A percentile compares a stretch with the other conserved stretches of the same genome.
Conservation (phyloP, 2,888 invertebrate genomes). For the Trachelus troglodyta region DNA sequence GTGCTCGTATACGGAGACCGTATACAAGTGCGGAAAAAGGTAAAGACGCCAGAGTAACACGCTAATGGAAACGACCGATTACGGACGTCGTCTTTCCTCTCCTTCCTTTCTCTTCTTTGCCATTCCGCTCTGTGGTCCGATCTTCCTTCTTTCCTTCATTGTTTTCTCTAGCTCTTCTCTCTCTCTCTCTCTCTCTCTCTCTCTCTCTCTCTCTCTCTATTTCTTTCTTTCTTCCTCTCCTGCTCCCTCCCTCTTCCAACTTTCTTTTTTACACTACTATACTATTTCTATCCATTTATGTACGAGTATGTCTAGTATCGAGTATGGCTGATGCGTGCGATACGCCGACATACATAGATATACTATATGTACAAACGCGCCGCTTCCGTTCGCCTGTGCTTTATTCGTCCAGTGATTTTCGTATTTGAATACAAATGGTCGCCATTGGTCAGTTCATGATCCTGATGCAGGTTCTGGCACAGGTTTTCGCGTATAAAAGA, state of each 20-base stretch:
- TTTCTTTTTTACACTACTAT: not conserved
- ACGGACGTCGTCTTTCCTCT: conserved; percentile 9
- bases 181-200: conserved; percentile 9
- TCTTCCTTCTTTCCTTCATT: conserved; percentile 4
- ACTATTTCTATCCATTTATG: not conserved
- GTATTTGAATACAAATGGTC: too few relatives aligned
- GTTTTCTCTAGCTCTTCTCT: conserved; percentile 6
- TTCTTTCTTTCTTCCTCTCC: conserved; percentile 8
- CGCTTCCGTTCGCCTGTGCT: too few relatives aligned
- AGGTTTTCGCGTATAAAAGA: too few relatives aligned
- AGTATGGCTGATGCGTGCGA: too few relatives aligned
- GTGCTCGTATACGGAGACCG: conserved; percentile 69
- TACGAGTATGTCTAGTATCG: not conserved
- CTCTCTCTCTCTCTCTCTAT: not conserved
- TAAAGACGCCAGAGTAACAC: conserved; percentile 52
- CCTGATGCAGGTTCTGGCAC: too few relatives aligned
- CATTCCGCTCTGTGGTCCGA: conserved; percentile 4
- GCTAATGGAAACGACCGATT: conserved; percentile 16
- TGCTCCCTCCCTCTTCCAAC: not conserved
- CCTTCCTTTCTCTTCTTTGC: conserved; percentile 20
- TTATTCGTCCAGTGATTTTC: too few relatives aligned
- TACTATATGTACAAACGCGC: too few relatives aligned
- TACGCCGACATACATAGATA: too few relatives aligned
- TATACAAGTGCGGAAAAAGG: conserved; percentile 69
- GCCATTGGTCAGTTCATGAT: too few relatives aligned